Percentiles rank a stretch among this genome's conserved stretches.
These are phyloP conservation scores for Mylabris phalerata DNA, from an alignment of 1,140 invertebrate genomes.

Conservation along the genomic window DNA sequence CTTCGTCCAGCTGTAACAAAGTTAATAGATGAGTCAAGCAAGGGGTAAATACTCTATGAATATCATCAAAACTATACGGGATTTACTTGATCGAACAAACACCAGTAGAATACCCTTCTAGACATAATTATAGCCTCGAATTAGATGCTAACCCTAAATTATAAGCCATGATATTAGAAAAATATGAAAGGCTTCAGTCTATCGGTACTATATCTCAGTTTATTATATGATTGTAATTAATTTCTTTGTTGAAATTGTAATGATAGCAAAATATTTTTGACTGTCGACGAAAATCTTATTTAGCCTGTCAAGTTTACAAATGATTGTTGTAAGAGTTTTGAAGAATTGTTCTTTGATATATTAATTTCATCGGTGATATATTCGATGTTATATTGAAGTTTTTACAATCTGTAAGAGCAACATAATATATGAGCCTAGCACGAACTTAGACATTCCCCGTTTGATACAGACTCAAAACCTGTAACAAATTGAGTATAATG, in stretches of 20 bases:
- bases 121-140: not conserved
- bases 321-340: constrained; percentile 12
- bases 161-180: not conserved
- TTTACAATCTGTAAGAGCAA: constrained; percentile 11
- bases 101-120: not conserved
- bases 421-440: constrained; percentile 24
- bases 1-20: constrained; percentile 65
- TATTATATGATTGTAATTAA: too few species aligned
- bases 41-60: not conserved
- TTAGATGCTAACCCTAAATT: not conserved
- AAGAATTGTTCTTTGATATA: constrained; percentile 12
- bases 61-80: constrained; percentile 8
- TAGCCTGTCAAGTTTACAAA: not conserved
- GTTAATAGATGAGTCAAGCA: constrained; percentile 18
- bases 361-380: constrained; percentile 17
- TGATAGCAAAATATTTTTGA: too few species aligned
- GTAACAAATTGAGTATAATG: constrained; percentile 27
- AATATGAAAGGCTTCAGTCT: too few species aligned
- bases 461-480: constrained; percentile 21
- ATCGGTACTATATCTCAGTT: too few species aligned
- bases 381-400: constrained; percentile 13
- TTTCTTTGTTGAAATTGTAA: not conserved
- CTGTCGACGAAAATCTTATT: not conserved
- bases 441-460: constrained; percentile 18
- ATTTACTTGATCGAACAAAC: constrained; percentile 1